Conservation (phyloP, 2,113 vertebrate species). For the Mesoclemmys tuberculata region DNA sequence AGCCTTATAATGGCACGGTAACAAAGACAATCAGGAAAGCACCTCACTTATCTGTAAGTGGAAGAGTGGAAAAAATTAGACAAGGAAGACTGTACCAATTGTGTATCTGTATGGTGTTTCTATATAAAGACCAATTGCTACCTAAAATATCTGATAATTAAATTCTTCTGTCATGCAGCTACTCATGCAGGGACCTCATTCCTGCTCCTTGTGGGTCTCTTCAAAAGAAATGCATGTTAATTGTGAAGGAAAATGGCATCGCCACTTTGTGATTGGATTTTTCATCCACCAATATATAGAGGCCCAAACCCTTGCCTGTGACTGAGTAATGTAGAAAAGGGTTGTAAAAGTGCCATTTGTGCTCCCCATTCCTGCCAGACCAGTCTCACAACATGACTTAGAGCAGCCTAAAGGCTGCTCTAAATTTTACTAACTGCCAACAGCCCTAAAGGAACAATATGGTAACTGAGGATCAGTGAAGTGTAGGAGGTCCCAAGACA, state of each 20-base stretch:
- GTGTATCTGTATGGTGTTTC: neutral
- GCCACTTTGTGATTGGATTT: neutral
- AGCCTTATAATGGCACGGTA: neutral
- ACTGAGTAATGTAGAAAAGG: neutral
- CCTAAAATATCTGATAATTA: neutral
- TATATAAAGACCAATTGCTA: neutral
- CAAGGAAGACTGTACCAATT: neutral
- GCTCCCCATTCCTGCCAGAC: neutral
- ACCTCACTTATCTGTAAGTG: neutral
- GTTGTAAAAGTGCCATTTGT: neutral
- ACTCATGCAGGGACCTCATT: neutral
- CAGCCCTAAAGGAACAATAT: neutral
- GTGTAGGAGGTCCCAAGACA: neutral
- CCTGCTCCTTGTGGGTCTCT: neutral
- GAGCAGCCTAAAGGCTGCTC: neutral
- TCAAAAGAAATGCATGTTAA: conserved; percentile 8
- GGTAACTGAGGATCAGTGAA: neutral
- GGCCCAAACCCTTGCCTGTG: neutral
- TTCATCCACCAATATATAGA: neutral
- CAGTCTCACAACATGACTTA: neutral
- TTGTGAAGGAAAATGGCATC: neutral
- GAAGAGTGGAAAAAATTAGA: neutral
- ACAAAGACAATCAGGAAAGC: neutral
- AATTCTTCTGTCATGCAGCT: neutral
- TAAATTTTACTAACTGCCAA: neutral